Base-by-base conservation (phyloP, 64 coral and sea anemone species). In the Hydrozoanthus tunicans region DNA sequence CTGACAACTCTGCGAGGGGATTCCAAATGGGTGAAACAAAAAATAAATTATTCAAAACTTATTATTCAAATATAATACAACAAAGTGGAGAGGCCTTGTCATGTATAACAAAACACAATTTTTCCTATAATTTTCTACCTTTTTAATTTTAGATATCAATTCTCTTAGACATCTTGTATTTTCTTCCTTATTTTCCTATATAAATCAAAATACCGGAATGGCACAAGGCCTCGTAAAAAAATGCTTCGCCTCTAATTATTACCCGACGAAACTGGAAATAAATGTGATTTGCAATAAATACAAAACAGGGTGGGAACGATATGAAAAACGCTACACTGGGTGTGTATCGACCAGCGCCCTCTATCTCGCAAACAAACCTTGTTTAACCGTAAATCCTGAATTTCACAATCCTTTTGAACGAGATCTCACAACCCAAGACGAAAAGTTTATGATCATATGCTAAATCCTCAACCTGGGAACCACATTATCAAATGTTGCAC, bases 261-360 rank as follows among this genome's bases (percentile, higher is more conserved):
- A 58, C 25, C 64, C 64, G 52, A 58, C 71, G 10, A 86, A 57
- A 71, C 70, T 57, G 23, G 20, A 6, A 58, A 43, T 88, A 12
- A 51, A 17, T 60, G 24, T 73, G 57, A 73, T 20, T 73, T 74
- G 5, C 56, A 60, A 88, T 59, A 75, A 73, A 88, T 55, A 88
- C 9, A 88, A 72, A 88, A 88, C 68, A 73, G 84, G 84, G 84
- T 88, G 84, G 84, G 84, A 17, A 57, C 84, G 53, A 53, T 51
- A 56, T 57, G 20, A 24, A 88, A 75, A 88, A 88, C 68, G 59
- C 70, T 27, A 60, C 69, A 74, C 24, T 74, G 70, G 84, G 84
- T 88, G 84, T 88, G 84, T 73, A 15, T 13, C 12, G 84, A 88
- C 56, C 84, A 88, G 84, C 84, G 84, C 84, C 84, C 84, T 88